Conservation (phyloP, 2,888 invertebrate genomes). For the Polyploca ridens region DNA sequence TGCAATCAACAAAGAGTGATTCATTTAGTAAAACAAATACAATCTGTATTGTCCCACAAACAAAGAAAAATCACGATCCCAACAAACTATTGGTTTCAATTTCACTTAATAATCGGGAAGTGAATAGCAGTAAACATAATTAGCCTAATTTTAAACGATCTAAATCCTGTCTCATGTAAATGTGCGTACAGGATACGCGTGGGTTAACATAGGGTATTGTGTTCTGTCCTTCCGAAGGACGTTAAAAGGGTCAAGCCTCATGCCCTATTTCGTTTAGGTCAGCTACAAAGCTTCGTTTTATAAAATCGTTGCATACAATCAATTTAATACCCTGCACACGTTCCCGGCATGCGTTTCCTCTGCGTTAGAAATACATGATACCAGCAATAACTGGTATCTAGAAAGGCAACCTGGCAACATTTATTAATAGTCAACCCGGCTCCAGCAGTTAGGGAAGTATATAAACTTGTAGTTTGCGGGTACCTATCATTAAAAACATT, state of each 20-base stretch:
- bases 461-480: neutral
- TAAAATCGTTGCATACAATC: neutral
- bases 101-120: neutral
- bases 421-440: neutral
- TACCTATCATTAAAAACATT: neutral
- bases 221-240: conserved; percentile 10
- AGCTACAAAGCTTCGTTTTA: neutral
- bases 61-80: conserved; percentile 17
- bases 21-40: too few species aligned
- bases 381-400: conserved; percentile 5
- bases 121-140: conserved; percentile 7
- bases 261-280: conserved; percentile 7
- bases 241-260: neutral
- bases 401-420: conserved; percentile 7
- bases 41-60: too few species aligned
- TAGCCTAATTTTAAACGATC: neutral
- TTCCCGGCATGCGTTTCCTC: neutral
- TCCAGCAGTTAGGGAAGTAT: neutral
- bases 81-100: neutral
- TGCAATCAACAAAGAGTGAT: conserved; percentile 25
- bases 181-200: conserved; percentile 8
- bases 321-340: conserved; percentile 4
- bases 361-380: conserved; percentile 5
- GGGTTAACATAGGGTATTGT: conserved; percentile 3
- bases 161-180: neutral